Evolutionary conservation across 2,113 vertebrate species (phyloP), one percentile per base, ranked within the genome.

Genomic region (Phalacrocorax aristotelis): DNA sequence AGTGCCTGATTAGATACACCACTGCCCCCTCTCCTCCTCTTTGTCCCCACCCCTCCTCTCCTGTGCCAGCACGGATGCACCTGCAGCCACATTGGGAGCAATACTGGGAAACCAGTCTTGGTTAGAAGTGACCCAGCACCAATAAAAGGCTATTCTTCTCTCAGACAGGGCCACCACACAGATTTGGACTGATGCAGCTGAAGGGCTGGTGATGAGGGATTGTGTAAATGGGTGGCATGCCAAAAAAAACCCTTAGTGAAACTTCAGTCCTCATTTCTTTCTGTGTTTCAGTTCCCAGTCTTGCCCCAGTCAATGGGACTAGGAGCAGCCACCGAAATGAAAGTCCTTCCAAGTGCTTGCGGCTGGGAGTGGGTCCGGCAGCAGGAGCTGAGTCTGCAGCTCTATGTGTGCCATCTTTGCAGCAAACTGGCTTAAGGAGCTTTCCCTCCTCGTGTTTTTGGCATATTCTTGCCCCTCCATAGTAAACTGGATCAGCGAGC

Each of bases 201-300:
- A 52, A 84, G n/a, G 27, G 23, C 40, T 80, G 88, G 21, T 69
- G 69, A 16, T 68, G 61, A 71, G 38, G 29, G 15, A 19, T 92
- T 94, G 75, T 10, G 5, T 79, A 93, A 97, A 79, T 4, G 2
- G 4, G 8, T 79, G 36, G 27, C 8, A 3, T 26, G 42, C 38
- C 40, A 55, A 83, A 80, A 77, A 64, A 65, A 30, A 40, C 38
- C 42, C 55, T 66, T 38, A 30, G 71, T 72, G 92, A 88, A 95
- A 90, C 75, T 55, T 95, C 75, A 83, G 36, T 55, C 68, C 68
- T 83, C 58, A 14, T 95, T 96, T 96, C 90, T 95, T 97, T 96
- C 94, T 58, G 69, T 44, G 66, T 97, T 96, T 96, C 95, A 18
- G 85, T 97, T 97, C 93, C 79, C 61, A 51, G 62, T 93, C 79